Evolutionary conservation across 2,888 invertebrate species (phyloP).

Genomic region (Neocrepidodera transversa): DNA sequence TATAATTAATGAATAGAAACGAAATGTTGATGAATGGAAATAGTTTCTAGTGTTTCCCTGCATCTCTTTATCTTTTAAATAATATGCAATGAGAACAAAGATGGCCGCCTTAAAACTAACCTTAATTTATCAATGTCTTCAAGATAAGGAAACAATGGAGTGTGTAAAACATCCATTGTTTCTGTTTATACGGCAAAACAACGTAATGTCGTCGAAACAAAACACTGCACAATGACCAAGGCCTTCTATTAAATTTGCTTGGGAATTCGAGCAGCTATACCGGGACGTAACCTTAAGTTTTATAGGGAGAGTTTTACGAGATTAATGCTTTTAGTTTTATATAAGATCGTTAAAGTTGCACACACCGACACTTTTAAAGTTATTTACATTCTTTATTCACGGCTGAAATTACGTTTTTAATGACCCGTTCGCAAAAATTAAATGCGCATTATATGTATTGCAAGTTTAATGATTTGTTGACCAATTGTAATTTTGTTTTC

Average conservation of each 20-base stretch:
- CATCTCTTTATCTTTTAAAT: constrained; percentile 52
- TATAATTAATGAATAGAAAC: constrained; percentile 42
- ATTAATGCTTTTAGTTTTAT: constrained; percentile 43
- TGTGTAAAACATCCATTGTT: constrained; percentile 62
- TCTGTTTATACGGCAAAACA: constrained; percentile 59
- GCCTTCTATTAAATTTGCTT: constrained; percentile 56
- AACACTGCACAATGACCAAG: constrained; percentile 59
- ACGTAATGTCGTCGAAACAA: constrained; percentile 57
- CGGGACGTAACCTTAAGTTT: constrained; percentile 49
- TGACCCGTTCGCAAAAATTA: neutral
- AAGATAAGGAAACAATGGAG: constrained; percentile 63
- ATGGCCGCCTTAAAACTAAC: constrained; percentile 62
- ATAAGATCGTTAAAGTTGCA: constrained; percentile 36
- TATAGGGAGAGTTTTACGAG: constrained; percentile 49
- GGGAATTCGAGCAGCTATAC: constrained; percentile 50
- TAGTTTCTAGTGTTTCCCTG: constrained; percentile 39
- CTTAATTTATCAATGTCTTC: constrained; percentile 63
- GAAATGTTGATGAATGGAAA: constrained; percentile 42
- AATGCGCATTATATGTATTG: no score
- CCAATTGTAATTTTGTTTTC: no score
- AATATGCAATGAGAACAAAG: constrained; percentile 55
- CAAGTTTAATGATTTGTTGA: no score
- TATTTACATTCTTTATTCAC: constrained; percentile 10
- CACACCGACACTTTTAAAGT: constrained; percentile 26
- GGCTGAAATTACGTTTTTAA: constrained; percentile 2